Base-by-base conservation (phyloP, 2,113 vertebrate species). In the Plecturocebus donacophilus region DNA sequence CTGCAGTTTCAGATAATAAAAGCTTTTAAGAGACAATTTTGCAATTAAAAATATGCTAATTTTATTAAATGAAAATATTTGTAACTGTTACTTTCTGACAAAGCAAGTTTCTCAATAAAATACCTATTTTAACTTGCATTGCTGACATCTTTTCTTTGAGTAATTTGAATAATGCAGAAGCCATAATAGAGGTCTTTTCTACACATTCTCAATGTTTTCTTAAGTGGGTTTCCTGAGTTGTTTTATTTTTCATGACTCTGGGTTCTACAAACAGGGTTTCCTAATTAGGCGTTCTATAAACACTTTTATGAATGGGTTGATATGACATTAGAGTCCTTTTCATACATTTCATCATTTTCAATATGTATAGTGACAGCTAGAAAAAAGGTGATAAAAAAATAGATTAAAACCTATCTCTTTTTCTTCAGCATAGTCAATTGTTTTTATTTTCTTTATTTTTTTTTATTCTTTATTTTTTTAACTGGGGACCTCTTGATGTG, bases 21-120 rank as follows among this genome's bases (percentile, higher is more conserved):
- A 70, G 82, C 73, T 94, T 94, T 97, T 95, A 91, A 95, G 73
- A 93, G 35, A 92, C 56, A 64, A 97, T 97, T 97, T 92, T 97
- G 97, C 94, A 88, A 92, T 96, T 97, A 95, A 88, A 79, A 38
- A 95, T 94, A 91, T 87, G 64, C 30, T 96, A 95, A 95, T 95
- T 97, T 98, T 97, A 96, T 96, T 87, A 94, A 92, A 95, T 94
- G 77, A 92, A 97, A 97, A 92, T 96, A 93, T 97, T 97, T 98
- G 83, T 98, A 97, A 90, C 56, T 97, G 83, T 96, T 94, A 95
- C 95, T 97, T 96, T 94, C 81, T 96, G 92, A 96, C 85, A 95
- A 92, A 89, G 86, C 95, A 96, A 87, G 87, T 97, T 97, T 97
- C 95, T 97, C 96, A 98, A 98, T 98, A 98, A 98, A 98, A 93